Evolutionary conservation across 2,888 invertebrate species (phyloP), one percentile per base, ranked within the genome.

Genomic region (Drosophila mimetica): DNA sequence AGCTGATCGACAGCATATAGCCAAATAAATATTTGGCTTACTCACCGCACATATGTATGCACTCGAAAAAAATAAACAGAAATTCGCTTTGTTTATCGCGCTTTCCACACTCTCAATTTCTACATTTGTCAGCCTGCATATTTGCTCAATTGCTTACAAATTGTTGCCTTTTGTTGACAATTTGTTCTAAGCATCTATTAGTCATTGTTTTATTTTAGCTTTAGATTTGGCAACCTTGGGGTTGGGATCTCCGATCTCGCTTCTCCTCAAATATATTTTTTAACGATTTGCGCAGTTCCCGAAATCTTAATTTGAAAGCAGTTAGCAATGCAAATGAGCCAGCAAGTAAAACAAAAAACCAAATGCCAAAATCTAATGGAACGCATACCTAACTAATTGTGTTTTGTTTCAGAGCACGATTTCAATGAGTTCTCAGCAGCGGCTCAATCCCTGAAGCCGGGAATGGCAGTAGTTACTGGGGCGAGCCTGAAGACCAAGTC

Each of bases 351-450:
- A 37, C 34, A 30, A 44, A 42, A 39, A 37, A 14, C 14, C 14
- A 39, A 59, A 52, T 58, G 61, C 14, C 47, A 46, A 42, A 69
- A 20, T 44, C 7, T 7, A 57, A 25, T 41, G 32, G 28, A 13
- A 8, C 14, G 11, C 13, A 44, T 32, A 18, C 14, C 18, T 37
- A 41, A 52, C 37, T 67, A 20, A 11, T 39, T 67, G n/a, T 18
- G 2, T 20, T 47, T 34, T 13, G 3, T 48, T 71, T 39, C 37
- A 82, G 86, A 87, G 55, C 76, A 91, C 87, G 90, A 91, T 32
- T 82, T 91, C 37, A 85, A 83, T 37, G 90, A 90, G n/a, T 76
- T 91, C 50, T 90, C 91, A 0, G 78, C 83, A 16, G 79, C 86
- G 5, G 83, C 87, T 18, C 42, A 58, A 14, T 82, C 86, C 13